These are phyloP conservation scores for Tyto alba DNA, from an alignment of 2,113 vertebrate genomes.

Conservation along the genomic window DNA sequence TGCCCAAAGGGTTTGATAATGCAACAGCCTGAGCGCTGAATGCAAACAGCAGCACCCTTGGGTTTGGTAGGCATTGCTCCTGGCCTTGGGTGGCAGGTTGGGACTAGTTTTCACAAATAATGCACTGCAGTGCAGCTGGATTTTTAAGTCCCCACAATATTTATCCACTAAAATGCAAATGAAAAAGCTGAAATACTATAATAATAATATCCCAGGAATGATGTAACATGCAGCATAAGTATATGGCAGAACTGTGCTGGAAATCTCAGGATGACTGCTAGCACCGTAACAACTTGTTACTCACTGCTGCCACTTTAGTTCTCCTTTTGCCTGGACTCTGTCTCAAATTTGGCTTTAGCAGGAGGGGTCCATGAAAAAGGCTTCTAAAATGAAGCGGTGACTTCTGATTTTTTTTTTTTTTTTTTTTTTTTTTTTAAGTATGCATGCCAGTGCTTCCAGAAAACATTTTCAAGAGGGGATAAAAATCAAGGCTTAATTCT, in stretches of 20 bases:
- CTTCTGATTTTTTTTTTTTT: neutral
- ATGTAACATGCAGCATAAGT: neutral
- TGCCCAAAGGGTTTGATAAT: neutral
- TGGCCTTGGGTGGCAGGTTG: neutral
- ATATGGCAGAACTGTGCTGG: neutral
- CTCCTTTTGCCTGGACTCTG: neutral
- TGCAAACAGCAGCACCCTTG: neutral
- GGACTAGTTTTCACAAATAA: neutral
- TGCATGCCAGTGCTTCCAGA: neutral
- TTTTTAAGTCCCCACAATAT: neutral
- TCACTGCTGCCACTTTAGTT: too few relatives aligned
- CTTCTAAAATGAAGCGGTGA: neutral
- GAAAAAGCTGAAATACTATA: neutral
- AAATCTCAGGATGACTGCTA: neutral
- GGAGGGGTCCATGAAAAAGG: neutral
- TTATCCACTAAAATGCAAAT: neutral
- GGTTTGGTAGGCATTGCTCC: neutral
- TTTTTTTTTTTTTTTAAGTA: neutral
- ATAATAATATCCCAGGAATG: neutral
- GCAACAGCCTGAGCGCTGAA: too few relatives aligned
- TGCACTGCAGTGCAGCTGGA: neutral
- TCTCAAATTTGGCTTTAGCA: neutral
- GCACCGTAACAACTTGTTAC: neutral
- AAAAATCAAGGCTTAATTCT: constrained; percentile 29
- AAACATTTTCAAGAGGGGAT: neutral